phyloP scores from a whole-genome alignment of 2,888 invertebrate species.

The Leptinotarsa haldemani region DNA sequence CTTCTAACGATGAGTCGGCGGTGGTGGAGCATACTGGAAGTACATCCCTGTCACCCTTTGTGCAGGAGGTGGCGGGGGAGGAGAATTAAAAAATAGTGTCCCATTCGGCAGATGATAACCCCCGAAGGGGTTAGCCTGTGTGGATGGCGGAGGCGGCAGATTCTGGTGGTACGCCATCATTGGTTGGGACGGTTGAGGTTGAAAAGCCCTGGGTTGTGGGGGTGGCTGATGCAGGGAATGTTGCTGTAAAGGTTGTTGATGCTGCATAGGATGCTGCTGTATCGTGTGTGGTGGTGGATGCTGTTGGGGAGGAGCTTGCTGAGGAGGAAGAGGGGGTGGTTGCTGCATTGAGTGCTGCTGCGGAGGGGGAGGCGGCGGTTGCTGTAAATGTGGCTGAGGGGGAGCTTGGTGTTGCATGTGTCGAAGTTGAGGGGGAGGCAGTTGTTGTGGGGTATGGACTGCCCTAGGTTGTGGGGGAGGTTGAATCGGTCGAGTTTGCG shows the following conservation, averaged over 20 bases:
- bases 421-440: conserved; percentile 48
- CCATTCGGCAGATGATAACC: conserved; percentile 60
- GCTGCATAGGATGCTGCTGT: conserved; percentile 24
- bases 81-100: conserved; percentile 60
- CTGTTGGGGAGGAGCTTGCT: conserved; percentile 35
- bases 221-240: conserved; percentile 49
- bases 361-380: conserved; percentile 64
- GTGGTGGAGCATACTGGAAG: conserved; percentile 60
- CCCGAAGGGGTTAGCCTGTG: conserved; percentile 44
- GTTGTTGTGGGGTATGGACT: conserved; percentile 25
- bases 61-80: conserved; percentile 59
- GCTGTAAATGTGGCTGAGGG: conserved; percentile 24
- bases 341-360: conserved; percentile 36
- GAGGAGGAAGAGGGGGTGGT: conserved; percentile 37
- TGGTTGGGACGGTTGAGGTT: conserved; percentile 17
- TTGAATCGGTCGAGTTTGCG: background rate
- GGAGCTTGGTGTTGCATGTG: conserved; percentile 22
- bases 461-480: conserved; percentile 11
- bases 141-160: conserved; percentile 31
- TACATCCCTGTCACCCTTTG: conserved; percentile 51
- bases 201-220: conserved; percentile 39
- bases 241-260: conserved; percentile 46
- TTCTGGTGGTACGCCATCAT: conserved; percentile 24
- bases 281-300: conserved; percentile 26
- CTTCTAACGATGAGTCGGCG: conserved; percentile 58